A percentile compares a stretch with the other conserved stretches of the same genome.
phyloP scores from a whole-genome alignment of 2,888 invertebrate genomes.

The Philereme transversata region DNA sequence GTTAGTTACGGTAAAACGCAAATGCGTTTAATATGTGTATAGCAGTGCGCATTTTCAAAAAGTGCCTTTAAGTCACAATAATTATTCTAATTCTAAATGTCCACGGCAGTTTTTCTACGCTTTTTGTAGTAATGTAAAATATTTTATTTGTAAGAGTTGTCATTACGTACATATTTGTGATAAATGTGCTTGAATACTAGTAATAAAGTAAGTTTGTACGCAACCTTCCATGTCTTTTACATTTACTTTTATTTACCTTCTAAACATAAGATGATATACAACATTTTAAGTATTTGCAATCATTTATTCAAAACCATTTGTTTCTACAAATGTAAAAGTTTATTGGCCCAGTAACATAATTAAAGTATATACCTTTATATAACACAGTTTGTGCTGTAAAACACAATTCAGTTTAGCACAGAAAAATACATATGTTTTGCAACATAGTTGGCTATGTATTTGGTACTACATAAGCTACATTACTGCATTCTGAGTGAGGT shows the following conservation, averaged over 20 bases:
- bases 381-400: slow-evolving; percentile 14
- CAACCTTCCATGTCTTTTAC: background rate
- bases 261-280: background rate
- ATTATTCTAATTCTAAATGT: slow-evolving; percentile 11
- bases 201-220: slow-evolving; percentile 10
- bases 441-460: no score
- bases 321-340: slow-evolving; percentile 19
- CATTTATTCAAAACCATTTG: slow-evolving; percentile 15
- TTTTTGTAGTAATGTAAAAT: slow-evolving; percentile 11
- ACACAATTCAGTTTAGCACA: slow-evolving; percentile 10
- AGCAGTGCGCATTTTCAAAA: slow-evolving; percentile 18
- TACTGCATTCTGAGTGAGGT: no score
- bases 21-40: slow-evolving; percentile 12
- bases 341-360: slow-evolving; percentile 15
- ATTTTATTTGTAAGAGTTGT: slow-evolving; percentile 12
- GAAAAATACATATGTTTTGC: background rate
- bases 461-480: no score
- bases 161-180: slow-evolving; percentile 66
- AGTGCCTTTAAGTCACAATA: slow-evolving; percentile 21
- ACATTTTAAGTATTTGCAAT: slow-evolving; percentile 13
- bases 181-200: slow-evolving; percentile 55
- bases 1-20: background rate
- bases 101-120: slow-evolving; percentile 10
- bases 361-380: slow-evolving; percentile 3
- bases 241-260: no score